A percentile compares a stretch with the other conserved stretches of the same genome.
phyloP scores from a whole-genome alignment of 2,113 vertebrate species.

The Plestiodon gilberti region DNA sequence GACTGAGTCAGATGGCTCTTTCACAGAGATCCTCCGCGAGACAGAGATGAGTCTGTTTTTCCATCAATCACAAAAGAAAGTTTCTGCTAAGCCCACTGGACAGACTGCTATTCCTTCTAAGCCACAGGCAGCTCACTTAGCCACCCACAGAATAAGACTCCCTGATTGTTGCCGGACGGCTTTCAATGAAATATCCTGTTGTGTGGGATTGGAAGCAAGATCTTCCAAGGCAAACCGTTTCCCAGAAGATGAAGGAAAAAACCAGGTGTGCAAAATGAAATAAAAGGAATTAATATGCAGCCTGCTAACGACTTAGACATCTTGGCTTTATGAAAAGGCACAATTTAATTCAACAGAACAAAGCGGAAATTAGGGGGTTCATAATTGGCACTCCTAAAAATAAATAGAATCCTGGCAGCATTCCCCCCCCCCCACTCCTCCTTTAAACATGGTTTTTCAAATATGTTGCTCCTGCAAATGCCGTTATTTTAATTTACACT shows the following conservation, averaged over 20 bases:
- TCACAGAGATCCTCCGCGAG: background rate
- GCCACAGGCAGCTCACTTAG: constrained; percentile 26
- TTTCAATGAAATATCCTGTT: constrained; percentile 37
- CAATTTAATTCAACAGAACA: background rate
- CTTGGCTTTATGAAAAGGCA: background rate
- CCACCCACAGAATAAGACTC: constrained; percentile 27
- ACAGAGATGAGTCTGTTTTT: background rate
- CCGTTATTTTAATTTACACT: background rate
- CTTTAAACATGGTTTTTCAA: background rate
- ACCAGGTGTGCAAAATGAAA: constrained; percentile 8
- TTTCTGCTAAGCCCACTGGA: constrained; percentile 17
- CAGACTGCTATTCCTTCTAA: background rate
- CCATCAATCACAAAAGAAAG: constrained; percentile 47
- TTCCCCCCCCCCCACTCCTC: background rate
- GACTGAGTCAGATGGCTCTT: constrained; percentile 19
- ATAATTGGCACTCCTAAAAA: background rate
- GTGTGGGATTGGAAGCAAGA: constrained; percentile 21
- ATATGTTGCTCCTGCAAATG: background rate
- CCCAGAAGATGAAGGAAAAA: constrained; percentile 6
- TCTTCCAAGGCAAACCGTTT: constrained; percentile 13
- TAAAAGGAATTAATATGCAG: background rate
- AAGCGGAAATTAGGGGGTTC: background rate
- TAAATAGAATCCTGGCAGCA: background rate
- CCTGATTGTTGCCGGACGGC: constrained; percentile 1
- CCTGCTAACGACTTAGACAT: background rate